Percentiles rank a stretch among this genome's conserved stretches.
Conservation (phyloP, 2,888 invertebrate genomes). For the Stenotaenia linearis region DNA sequence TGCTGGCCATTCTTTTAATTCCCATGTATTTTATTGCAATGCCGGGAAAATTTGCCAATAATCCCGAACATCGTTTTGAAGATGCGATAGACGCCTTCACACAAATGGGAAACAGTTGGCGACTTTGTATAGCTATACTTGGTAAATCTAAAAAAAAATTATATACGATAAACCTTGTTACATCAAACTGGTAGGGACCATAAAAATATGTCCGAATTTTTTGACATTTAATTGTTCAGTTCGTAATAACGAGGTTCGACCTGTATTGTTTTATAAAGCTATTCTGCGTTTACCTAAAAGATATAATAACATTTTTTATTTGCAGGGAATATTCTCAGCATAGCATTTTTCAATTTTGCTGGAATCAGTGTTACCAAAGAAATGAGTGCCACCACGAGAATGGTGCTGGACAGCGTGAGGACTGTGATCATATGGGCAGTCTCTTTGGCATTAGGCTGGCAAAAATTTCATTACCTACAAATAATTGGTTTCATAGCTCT, state of each 20-base stretch:
- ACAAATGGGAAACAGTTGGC: constrained; percentile 65
- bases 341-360: constrained; percentile 89
- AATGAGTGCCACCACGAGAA: constrained; percentile 82
- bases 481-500: constrained; percentile 70
- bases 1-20: constrained; percentile 59
- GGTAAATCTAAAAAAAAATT: constrained; percentile 51
- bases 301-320: constrained; percentile 41
- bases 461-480: constrained; percentile 71
- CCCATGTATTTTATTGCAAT: constrained; percentile 66
- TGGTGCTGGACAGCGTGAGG: constrained; percentile 82
- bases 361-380: constrained; percentile 90
- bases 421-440: constrained; percentile 86
- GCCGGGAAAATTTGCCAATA: constrained; percentile 37
- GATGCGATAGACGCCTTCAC: constrained; percentile 76
- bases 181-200: too few relatives aligned
- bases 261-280: too few relatives aligned
- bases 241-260: too few relatives aligned
- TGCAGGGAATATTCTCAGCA: constrained; percentile 71
- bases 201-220: too few relatives aligned
- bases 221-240: too few relatives aligned
- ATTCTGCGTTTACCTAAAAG: too few relatives aligned
- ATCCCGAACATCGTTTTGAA: constrained; percentile 56
- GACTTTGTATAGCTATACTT: constrained; percentile 60
- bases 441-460: constrained; percentile 64
- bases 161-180: too few relatives aligned